phyloP scores from a whole-genome alignment of 1,140 invertebrate genomes.

The Nautilus pompilius region DNA sequence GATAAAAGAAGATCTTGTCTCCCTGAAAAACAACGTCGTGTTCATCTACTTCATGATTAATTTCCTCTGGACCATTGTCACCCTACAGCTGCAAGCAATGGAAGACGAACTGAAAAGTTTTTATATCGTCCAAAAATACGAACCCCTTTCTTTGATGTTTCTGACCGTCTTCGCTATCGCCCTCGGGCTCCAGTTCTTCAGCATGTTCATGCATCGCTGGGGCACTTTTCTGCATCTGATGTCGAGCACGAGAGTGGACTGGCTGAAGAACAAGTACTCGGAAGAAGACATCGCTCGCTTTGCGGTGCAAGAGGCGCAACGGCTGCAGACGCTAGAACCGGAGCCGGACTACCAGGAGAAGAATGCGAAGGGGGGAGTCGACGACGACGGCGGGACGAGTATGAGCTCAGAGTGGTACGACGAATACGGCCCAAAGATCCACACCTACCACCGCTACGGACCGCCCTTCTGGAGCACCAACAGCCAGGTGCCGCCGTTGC shows the following conservation, averaged over 20 bases:
- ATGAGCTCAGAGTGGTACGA: neutral
- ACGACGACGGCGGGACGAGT: neutral
- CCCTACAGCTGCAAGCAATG: constrained; percentile 84
- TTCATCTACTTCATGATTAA: constrained; percentile 98
- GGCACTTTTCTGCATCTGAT: constrained; percentile 96
- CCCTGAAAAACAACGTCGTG: constrained; percentile 87
- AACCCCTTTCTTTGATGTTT: constrained; percentile 57
- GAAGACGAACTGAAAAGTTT: constrained; percentile 46
- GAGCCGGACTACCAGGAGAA: constrained; percentile 32
- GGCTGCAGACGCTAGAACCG: constrained; percentile 40
- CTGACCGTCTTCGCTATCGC: constrained; percentile 57
- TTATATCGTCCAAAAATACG: constrained; percentile 49
- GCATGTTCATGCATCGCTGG: constrained; percentile 66
- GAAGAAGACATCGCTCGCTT: constrained; percentile 47
- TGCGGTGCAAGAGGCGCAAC: constrained; percentile 40
- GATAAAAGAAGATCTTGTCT: constrained; percentile 81
- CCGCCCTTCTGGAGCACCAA: neutral
- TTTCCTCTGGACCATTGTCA: constrained; percentile 95
- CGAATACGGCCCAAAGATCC: neutral
- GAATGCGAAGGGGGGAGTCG: neutral
- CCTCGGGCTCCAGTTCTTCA: constrained; percentile 64
- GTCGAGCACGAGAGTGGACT: constrained; percentile 89
- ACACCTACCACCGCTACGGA: neutral
- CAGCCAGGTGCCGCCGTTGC: neutral
- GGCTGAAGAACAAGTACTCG: constrained; percentile 62